These are phyloP conservation scores for Phainopepla nitens DNA, from an alignment of 2,113 vertebrate genomes.

Conservation along the genomic window DNA sequence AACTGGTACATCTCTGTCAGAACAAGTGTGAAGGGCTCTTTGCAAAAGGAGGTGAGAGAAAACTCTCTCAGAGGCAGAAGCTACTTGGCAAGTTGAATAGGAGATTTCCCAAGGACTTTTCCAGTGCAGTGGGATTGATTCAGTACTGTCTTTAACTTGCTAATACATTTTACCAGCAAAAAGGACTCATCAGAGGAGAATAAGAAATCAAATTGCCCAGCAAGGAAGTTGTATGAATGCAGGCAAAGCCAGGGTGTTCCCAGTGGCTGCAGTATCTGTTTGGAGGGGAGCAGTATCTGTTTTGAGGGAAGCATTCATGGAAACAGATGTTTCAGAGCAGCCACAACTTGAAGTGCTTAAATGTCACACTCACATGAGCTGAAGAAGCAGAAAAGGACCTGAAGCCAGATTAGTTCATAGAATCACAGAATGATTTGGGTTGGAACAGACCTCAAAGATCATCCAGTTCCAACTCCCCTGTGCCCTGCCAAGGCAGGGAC, in stretches of 20 bases:
- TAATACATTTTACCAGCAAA: neutral
- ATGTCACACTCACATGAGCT: neutral
- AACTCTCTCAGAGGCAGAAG: neutral
- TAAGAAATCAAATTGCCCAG: neutral
- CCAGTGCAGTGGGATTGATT: neutral
- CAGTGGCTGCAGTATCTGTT: neutral
- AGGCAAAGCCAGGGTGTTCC: neutral
- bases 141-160: neutral
- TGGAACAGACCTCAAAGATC: neutral
- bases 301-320: neutral
- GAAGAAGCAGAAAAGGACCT: neutral
- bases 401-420: neutral
- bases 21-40: neutral
- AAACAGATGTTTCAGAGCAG: neutral
- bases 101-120: neutral
- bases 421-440: neutral
- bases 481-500: neutral
- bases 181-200: neutral
- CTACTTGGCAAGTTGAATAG: neutral
- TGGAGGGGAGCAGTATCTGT: neutral
- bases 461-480: neutral
- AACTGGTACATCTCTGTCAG: neutral
- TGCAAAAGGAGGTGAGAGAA: slow-evolving; percentile 8
- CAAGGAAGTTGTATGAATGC: neutral
- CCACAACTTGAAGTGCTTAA: neutral